These are phyloP conservation scores for Ramphastos sulfuratus DNA, from an alignment of 2,113 vertebrate species.

Conservation along the genomic window DNA sequence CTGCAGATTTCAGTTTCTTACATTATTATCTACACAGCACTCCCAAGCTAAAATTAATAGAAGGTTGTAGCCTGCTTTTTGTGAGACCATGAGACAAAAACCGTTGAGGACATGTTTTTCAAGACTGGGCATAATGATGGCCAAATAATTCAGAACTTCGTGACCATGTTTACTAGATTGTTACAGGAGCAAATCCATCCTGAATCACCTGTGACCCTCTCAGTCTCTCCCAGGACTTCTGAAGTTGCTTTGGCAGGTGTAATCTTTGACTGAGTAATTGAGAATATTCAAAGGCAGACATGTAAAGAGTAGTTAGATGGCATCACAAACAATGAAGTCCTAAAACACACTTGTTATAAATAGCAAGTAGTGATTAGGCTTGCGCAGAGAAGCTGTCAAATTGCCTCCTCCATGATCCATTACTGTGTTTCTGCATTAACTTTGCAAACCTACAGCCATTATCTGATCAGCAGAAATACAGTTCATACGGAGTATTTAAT, in stretches of 20 bases:
- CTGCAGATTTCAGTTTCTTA: background rate
- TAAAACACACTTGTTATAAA: background rate
- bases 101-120: background rate
- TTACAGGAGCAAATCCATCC: background rate
- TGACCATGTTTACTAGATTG: background rate
- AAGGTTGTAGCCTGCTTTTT: background rate
- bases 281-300: background rate
- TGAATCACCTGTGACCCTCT: background rate
- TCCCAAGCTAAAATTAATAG: background rate
- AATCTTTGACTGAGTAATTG: background rate
- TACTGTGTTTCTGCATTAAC: background rate
- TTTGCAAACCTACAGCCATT: background rate
- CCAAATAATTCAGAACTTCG: background rate
- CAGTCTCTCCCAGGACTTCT: background rate
- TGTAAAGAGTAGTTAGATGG: background rate
- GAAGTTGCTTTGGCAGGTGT: background rate
- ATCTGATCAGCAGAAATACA: background rate
- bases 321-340: background rate
- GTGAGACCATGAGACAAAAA: background rate
- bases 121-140: background rate
- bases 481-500: background rate
- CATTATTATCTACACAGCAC: background rate
- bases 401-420: background rate
- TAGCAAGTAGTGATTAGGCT: background rate
- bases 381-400: background rate